phyloP scores from a whole-genome alignment of 2,888 invertebrate species.

The Eremobia ochroleuca region DNA sequence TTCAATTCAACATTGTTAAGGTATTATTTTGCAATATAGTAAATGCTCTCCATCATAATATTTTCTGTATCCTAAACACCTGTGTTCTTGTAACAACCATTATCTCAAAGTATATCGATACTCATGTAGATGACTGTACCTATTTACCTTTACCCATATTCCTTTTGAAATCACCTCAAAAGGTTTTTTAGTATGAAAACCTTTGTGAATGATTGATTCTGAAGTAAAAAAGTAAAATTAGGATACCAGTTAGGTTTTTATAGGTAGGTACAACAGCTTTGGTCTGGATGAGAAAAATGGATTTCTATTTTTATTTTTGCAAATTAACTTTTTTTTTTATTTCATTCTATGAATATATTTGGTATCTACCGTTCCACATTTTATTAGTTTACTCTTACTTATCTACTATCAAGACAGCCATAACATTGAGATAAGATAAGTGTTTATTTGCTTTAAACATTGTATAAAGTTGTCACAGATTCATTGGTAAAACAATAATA shows the following conservation, averaged over 20 bases:
- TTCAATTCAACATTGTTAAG: background rate
- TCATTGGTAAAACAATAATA: too few species aligned
- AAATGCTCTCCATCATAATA: background rate
- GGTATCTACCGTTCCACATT: background rate
- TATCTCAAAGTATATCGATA: background rate
- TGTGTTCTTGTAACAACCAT: too few species aligned
- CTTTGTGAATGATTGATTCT: conserved; percentile 11
- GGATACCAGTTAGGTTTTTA: background rate
- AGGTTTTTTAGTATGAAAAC: background rate
- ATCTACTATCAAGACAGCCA: background rate
- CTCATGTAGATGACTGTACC: background rate
- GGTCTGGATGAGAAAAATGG: background rate
- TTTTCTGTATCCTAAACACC: background rate
- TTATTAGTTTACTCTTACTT: background rate
- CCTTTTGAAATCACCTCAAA: background rate
- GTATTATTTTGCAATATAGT: background rate
- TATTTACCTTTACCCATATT: background rate
- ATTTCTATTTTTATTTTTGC: background rate
- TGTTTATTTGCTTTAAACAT: too few species aligned
- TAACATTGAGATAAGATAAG: too few species aligned
- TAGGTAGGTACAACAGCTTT: background rate
- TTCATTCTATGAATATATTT: background rate
- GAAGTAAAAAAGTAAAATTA: background rate
- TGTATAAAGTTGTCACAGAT: too few species aligned
- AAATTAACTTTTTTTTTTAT: background rate